Base-by-base conservation (phyloP, 2,113 vertebrate species). In the Ahaetulla prasina region DNA sequence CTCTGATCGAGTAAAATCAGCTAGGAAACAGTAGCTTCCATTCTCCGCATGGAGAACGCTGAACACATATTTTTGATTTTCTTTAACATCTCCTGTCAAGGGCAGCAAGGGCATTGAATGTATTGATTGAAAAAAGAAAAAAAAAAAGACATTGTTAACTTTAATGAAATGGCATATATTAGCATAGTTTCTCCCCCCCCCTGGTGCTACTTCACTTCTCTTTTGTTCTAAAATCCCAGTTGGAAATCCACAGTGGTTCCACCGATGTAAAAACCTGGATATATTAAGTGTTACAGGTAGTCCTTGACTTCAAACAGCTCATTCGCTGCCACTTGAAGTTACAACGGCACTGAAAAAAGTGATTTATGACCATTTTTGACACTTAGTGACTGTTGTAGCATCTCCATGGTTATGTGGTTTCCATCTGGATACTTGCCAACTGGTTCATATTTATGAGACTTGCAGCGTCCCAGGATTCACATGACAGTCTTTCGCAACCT, bases 21-120 rank as follows among this genome's bases (percentile, higher is more conserved):
- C 93, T 95, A 91, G 91, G 68, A 85, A 93, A 89, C 80, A 91
- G 89, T 95, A 91, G 94, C 93, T 88, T 92, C 50, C 89, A 91
- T 90, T 96, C 2, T 9, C 95, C 68, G 89, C 88, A 93, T 88
- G 14, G 90, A 95, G 92, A 92, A 86, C 43, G 94, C 49, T 25
- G 53, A 96, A 94, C 94, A 95, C 94, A 89, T 54, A 89, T 93
- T 94, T 95, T 94, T 97, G 95, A 95, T 96, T 96, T 95, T 95
- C 84, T 95, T 95, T 95, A 92, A 91, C 94, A 91, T 90, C 93
- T 94, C 95, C 93, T 89, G 92, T 96, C 96, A 95, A 96, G 95
- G 95, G 87, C 93, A 94, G 90, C 4, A 20, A 96, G 84, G 25
- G 91, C 68, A 88, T 60, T 95, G 96, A 92, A 94, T 84, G 84